A percentile compares a stretch with the other conserved stretches of the same genome.
phyloP scores from a whole-genome alignment of 2,888 invertebrate species.

The Buathra laborator region DNA sequence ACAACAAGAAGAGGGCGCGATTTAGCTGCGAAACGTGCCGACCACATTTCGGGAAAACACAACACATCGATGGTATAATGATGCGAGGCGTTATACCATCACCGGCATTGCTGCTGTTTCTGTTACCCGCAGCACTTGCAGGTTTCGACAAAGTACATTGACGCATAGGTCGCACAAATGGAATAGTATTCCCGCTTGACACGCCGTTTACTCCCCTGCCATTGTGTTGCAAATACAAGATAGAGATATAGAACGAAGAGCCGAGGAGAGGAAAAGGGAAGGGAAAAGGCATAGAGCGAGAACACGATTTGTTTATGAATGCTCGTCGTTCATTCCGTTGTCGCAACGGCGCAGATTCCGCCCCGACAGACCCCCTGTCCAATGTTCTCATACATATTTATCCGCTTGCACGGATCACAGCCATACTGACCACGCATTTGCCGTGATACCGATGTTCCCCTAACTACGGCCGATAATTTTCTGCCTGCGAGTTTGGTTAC shows the following conservation, averaged over 20 bases:
- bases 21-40: neutral
- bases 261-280: neutral
- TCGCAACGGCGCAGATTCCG: constrained; percentile 13
- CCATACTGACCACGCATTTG: constrained; percentile 27
- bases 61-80: constrained; percentile 59
- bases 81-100: constrained; percentile 45
- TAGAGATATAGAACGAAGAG: constrained; percentile 33
- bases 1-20: neutral
- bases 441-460: neutral
- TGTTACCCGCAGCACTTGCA: neutral
- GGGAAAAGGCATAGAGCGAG: neutral
- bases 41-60: constrained; percentile 23
- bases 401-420: constrained; percentile 28
- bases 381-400: constrained; percentile 64
- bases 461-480: neutral
- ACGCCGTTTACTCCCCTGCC: constrained; percentile 61
- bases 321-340: constrained; percentile 47
- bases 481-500: neutral
- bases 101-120: constrained; percentile 16
- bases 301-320: constrained; percentile 71
- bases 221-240: constrained; percentile 69
- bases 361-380: neutral
- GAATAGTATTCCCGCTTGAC: constrained; percentile 29
- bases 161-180: constrained; percentile 28
- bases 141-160: constrained; percentile 14